Percentiles rank a stretch among this genome's conserved stretches.
Conservation (phyloP, 2,888 invertebrate genomes). For the Calliopum simillimum region DNA sequence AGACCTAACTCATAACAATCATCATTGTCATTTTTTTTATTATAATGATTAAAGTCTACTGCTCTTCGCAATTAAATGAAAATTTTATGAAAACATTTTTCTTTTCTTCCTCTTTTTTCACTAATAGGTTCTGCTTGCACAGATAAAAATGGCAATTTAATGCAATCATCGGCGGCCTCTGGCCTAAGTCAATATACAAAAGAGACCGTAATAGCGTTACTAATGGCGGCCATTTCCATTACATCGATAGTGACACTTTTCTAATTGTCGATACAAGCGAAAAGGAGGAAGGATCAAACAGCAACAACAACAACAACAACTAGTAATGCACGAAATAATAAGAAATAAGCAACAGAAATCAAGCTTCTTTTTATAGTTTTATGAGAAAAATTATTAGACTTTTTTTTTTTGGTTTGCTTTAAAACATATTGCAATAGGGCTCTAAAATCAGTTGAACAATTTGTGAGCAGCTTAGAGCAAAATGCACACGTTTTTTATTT, state of each 20-base stretch:
- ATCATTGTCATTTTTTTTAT: slow-evolving; percentile 11
- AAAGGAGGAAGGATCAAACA: slow-evolving; percentile 16
- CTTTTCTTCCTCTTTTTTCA: slow-evolving; percentile 23
- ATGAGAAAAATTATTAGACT: no score
- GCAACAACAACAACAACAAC: no score
- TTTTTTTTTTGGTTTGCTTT: no score
- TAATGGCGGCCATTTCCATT: neutral
- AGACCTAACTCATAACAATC: neutral
- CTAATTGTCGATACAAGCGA: neutral
- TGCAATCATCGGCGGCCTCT: slow-evolving; percentile 16
- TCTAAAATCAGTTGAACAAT: slow-evolving; percentile 4
- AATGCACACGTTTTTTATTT: slow-evolving; percentile 1
- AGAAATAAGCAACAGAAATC: neutral
- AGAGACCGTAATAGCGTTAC: slow-evolving; percentile 15
- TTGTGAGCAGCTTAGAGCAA: neutral
- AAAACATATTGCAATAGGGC: no score
- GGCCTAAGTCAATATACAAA: slow-evolving; percentile 20
- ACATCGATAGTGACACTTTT: neutral
- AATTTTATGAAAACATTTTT: neutral
- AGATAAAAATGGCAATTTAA: slow-evolving; percentile 37
- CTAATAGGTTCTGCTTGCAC: slow-evolving; percentile 56
- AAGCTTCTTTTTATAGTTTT: no score
- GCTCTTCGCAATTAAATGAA: no score
- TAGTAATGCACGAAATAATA: slow-evolving; percentile 19
- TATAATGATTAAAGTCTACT: neutral